phyloP scores from a whole-genome alignment of 2,113 vertebrate genomes.

The Protobothrops mucrosquamatus region DNA sequence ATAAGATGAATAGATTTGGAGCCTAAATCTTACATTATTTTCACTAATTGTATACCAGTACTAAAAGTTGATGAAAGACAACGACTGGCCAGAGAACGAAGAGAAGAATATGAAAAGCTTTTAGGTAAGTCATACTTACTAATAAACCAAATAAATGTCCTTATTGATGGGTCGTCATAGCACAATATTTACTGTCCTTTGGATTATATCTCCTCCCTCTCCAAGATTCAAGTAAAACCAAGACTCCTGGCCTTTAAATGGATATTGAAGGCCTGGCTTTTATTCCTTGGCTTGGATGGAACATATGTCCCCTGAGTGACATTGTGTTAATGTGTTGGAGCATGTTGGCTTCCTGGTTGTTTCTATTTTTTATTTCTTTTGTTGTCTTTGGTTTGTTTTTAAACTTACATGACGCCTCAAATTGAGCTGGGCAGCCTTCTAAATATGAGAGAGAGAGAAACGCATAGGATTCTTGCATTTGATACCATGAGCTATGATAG shows the following conservation, averaged over 20 bases:
- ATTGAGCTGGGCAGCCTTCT: not conserved
- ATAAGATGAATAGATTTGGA: not conserved
- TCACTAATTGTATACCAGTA: slow-evolving; percentile 77
- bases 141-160: accelerated
- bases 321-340: not conserved
- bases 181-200: not conserved
- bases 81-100: slow-evolving; percentile 86
- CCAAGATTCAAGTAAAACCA: not conserved
- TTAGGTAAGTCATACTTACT: slow-evolving; percentile 73
- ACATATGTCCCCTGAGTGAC: not conserved
- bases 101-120: slow-evolving; percentile 87
- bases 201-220: not conserved
- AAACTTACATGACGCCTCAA: not conserved
- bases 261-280: not conserved
- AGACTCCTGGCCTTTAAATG: not conserved
- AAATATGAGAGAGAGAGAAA: not conserved
- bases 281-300: not conserved
- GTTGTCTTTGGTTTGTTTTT: not conserved
- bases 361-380: not conserved
- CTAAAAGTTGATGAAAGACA: slow-evolving; percentile 91
- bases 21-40: not conserved
- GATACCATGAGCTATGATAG: not conserved
- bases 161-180: not conserved
- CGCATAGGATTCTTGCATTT: not conserved
- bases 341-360: not conserved